phyloP scores from a whole-genome alignment of 2,888 invertebrate species.

The Drosophila macrothrix region DNA sequence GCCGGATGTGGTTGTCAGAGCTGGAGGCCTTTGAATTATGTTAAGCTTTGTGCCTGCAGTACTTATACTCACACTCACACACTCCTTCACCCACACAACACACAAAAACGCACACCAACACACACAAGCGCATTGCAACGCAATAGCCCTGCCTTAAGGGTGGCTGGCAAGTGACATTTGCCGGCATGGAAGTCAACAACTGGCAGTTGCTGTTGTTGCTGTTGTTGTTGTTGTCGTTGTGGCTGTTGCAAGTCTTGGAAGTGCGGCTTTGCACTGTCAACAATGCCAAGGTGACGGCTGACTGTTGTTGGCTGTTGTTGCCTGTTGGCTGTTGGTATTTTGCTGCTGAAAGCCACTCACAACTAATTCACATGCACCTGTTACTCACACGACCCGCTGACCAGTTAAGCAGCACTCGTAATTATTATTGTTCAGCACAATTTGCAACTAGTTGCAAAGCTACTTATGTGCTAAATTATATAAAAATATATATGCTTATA shows the following conservation, averaged over 20 bases:
- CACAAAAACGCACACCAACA: slow-evolving; percentile 13
- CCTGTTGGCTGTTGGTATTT: slow-evolving; percentile 34
- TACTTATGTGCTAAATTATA: not conserved
- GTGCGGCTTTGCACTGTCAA: slow-evolving; percentile 74
- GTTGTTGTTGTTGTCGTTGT: slow-evolving; percentile 39
- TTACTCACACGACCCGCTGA: slow-evolving; percentile 60
- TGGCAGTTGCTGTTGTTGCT: slow-evolving; percentile 53
- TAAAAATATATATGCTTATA: not conserved
- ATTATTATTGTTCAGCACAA: slow-evolving; percentile 58
- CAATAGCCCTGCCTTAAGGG: slow-evolving; percentile 51
- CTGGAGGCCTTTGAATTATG: slow-evolving; percentile 69
- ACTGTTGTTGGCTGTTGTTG: slow-evolving; percentile 7
- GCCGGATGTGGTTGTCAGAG: slow-evolving; percentile 32
- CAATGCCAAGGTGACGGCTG: slow-evolving; percentile 57
- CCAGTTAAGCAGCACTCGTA: slow-evolving; percentile 31
- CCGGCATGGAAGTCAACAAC: slow-evolving; percentile 80
- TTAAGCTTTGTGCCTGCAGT: slow-evolving; percentile 70
- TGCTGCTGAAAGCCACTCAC: slow-evolving; percentile 66
- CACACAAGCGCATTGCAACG: slow-evolving; percentile 10
- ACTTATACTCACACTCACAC: slow-evolving; percentile 45
- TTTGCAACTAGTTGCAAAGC: slow-evolving; percentile 26
- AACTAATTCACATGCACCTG: slow-evolving; percentile 59
- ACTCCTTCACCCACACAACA: slow-evolving; percentile 16
- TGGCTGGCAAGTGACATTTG: slow-evolving; percentile 74
- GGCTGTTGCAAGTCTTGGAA: slow-evolving; percentile 48